Percentiles rank a stretch among this genome's conserved stretches.
Conservation (phyloP, 2,113 vertebrate species). For the Semnopithecus entellus region DNA sequence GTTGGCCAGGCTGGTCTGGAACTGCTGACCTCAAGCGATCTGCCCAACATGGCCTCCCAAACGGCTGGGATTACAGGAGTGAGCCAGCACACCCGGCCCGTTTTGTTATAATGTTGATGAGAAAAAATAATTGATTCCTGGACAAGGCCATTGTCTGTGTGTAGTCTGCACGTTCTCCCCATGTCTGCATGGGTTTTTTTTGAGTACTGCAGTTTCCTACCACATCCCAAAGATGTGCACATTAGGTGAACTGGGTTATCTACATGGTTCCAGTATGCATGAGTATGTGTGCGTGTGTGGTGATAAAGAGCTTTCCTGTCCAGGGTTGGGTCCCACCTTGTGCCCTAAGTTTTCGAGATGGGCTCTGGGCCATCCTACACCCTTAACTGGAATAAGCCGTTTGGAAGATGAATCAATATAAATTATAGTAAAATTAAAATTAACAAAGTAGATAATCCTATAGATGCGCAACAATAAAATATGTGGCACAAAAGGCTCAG, state of each 20-base stretch:
- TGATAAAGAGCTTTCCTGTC: background rate
- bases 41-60: too few relatives aligned
- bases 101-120: background rate
- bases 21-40: too few relatives aligned
- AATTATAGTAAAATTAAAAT: background rate
- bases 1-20: too few relatives aligned
- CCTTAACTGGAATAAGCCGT: background rate
- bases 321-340: background rate
- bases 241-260: background rate
- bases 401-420: background rate
- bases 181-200: background rate
- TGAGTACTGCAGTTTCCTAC: background rate
- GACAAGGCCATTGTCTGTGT: background rate
- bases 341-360: background rate
- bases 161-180: background rate
- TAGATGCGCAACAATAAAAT: background rate
- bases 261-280: background rate
- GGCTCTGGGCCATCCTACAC: background rate
- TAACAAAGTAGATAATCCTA: background rate
- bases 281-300: background rate
- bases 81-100: too few relatives aligned
- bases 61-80: too few relatives aligned
- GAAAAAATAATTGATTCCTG: background rate
- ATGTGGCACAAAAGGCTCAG: background rate
- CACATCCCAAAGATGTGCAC: background rate